phyloP scores from a whole-genome alignment of 1,140 invertebrate genomes.

The Argopecten irradians region DNA sequence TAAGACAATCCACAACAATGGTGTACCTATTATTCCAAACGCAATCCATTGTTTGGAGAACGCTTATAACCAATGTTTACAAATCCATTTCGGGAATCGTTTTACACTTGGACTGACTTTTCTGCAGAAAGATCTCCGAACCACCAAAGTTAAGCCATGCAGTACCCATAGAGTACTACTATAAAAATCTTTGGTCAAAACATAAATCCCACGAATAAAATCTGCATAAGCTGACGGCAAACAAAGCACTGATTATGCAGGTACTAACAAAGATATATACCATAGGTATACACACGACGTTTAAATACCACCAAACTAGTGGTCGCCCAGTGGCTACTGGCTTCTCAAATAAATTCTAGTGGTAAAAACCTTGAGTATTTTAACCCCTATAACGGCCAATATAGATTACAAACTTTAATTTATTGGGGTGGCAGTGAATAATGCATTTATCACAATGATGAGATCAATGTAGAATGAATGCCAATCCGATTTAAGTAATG shows the following conservation, averaged over 20 bases:
- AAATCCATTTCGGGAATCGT: not conserved
- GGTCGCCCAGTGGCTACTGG: no score
- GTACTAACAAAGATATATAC: not conserved
- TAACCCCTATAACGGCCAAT: not conserved
- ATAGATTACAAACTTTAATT: not conserved
- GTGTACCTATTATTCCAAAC: not conserved
- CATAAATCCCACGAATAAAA: not conserved
- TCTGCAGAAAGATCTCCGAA: not conserved
- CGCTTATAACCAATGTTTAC: not conserved
- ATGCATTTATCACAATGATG: not conserved
- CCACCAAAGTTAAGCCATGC: not conserved
- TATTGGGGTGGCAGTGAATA: constrained; percentile 2
- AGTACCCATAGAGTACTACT: not conserved
- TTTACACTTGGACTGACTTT: not conserved
- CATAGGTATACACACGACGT: not conserved
- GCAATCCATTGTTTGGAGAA: not conserved
- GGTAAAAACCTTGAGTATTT: not conserved
- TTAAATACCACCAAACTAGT: not conserved
- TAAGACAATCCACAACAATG: not conserved
- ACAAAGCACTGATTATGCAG: constrained; percentile 7
- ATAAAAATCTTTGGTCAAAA: not conserved
- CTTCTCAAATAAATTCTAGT: not conserved
- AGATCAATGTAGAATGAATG: not conserved
- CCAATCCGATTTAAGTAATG: not conserved
- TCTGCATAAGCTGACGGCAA: not conserved